phyloP scores from a whole-genome alignment of 1,140 invertebrate genomes.

The Gonioctena quinquepunctata region DNA sequence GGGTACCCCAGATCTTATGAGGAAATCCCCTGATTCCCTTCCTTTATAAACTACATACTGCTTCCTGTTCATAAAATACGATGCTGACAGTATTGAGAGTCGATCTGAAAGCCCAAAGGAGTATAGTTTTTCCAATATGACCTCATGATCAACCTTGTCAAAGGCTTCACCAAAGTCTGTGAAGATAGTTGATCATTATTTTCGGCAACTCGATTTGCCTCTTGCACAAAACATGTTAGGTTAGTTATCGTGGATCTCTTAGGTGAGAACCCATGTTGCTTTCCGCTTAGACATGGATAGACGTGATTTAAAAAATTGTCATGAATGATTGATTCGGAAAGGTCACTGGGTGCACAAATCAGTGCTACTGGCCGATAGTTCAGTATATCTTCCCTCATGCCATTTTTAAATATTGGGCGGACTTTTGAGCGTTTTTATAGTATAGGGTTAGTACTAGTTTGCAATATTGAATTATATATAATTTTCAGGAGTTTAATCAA shows the following conservation, averaged over 20 bases:
- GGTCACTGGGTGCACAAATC: too few species aligned
- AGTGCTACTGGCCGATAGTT: constrained; percentile 13
- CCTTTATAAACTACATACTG: too few species aligned
- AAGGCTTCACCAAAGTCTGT: not conserved
- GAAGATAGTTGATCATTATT: not conserved
- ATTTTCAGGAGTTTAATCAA: not conserved
- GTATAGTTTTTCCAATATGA: too few species aligned
- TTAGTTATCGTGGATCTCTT: not conserved
- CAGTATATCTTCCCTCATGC: not conserved
- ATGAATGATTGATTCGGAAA: not conserved
- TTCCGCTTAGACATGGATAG: constrained; percentile 3
- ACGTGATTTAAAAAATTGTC: not conserved
- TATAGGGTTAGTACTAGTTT: not conserved
- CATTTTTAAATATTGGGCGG: not conserved
- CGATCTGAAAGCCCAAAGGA: too few species aligned
- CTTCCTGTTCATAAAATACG: too few species aligned
- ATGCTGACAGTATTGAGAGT: too few species aligned
- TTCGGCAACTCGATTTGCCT: not conserved
- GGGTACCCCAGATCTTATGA: too few species aligned
- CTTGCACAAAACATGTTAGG: not conserved
- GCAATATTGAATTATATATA: not conserved
- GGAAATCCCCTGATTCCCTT: too few species aligned
- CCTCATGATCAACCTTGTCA: too few species aligned
- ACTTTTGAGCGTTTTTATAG: not conserved
- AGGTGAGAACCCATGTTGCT: constrained; percentile 4